phyloP scores from a whole-genome alignment of 1,140 invertebrate genomes.

The Steinernema feltiae region DNA sequence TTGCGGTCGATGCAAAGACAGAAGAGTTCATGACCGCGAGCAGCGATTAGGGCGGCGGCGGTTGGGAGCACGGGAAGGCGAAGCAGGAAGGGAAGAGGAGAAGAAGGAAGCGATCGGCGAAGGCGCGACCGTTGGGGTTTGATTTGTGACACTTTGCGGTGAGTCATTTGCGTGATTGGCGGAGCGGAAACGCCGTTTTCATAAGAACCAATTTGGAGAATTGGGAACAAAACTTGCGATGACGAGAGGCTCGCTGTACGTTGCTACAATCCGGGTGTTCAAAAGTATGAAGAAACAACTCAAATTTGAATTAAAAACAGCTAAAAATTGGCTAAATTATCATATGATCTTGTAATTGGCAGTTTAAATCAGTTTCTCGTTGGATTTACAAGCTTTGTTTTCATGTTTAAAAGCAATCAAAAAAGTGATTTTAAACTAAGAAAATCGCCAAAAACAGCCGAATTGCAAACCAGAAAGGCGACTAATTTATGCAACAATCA shows the following conservation, averaged over 20 bases:
- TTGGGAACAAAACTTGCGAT: no score
- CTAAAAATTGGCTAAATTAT: background rate
- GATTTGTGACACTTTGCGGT: no score
- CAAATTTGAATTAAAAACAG: background rate
- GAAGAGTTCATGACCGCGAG: constrained; percentile 13
- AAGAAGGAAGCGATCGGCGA: background rate
- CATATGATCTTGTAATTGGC: no score
- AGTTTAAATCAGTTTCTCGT: no score
- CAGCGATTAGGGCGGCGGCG: background rate
- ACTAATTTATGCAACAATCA: no score
- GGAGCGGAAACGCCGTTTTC: no score
- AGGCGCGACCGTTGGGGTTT: no score
- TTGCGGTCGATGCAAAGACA: background rate
- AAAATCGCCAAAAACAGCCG: no score
- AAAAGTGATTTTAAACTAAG: background rate
- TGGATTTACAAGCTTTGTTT: background rate
- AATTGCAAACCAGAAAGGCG: no score
- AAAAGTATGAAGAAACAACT: background rate
- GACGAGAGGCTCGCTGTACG: no score
- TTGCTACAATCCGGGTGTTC: no score
- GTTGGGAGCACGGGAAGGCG: background rate
- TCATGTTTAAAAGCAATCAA: background rate
- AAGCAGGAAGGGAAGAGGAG: background rate
- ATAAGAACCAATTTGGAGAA: no score
- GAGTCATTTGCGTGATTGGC: background rate